phyloP scores from a whole-genome alignment of 2,888 invertebrate species.

The Dusona sp. region DNA sequence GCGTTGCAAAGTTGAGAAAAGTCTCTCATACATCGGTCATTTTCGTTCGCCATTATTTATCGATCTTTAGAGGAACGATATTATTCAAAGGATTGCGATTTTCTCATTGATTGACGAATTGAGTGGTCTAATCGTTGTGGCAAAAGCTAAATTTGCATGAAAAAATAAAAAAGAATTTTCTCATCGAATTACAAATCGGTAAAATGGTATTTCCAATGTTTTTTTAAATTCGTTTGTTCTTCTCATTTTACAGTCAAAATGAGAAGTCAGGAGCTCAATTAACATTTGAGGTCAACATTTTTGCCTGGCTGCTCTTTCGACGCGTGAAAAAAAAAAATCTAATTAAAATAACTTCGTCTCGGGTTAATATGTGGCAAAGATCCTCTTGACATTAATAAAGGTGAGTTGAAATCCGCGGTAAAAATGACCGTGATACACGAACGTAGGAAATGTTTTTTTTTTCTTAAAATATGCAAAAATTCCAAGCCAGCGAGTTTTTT shows the following conservation, averaged over 20 bases:
- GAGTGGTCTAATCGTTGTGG: neutral
- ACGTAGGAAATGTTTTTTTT: neutral
- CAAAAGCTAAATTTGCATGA: neutral
- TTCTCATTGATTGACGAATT: neutral
- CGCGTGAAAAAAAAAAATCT: neutral
- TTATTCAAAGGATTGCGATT: neutral
- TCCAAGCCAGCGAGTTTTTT: neutral
- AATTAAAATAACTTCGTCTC: neutral
- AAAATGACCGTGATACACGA: neutral
- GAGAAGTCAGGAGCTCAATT: neutral
- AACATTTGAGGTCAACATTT: neutral
- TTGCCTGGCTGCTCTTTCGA: neutral
- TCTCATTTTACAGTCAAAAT: neutral
- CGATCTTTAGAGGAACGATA: neutral
- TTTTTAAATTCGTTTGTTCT: neutral
- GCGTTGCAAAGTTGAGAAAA: neutral
- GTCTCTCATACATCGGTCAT: neutral
- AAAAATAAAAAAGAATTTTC: neutral
- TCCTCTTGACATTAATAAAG: slow-evolving; percentile 6
- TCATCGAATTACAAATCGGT: neutral
- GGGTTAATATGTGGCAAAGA: neutral
- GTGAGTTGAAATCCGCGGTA: neutral
- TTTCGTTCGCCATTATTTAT: neutral
- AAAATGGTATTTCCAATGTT: neutral
- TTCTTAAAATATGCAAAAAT: neutral